phyloP scores from a whole-genome alignment of 2,888 invertebrate species.

The Xanthia icteritia region DNA sequence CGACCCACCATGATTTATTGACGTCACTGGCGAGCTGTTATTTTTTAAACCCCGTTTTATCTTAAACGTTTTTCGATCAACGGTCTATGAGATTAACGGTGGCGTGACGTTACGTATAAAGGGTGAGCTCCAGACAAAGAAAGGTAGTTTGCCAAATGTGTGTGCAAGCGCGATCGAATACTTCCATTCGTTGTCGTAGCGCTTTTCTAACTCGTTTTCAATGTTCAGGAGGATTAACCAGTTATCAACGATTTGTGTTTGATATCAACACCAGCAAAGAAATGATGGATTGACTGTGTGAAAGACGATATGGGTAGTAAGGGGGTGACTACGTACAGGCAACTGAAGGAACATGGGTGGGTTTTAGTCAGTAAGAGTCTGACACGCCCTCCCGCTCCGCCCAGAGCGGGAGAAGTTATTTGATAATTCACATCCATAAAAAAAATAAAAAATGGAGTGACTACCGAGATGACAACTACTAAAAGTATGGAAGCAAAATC shows the following conservation, averaged over 20 bases:
- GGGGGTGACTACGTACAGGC: too few relatives aligned
- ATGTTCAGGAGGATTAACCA: neutral
- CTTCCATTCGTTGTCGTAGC: neutral
- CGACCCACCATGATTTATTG: constrained; percentile 84
- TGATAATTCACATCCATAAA: too few relatives aligned
- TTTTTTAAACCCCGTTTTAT: constrained; percentile 84
- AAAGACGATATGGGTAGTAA: too few relatives aligned
- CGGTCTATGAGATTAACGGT: constrained; percentile 72
- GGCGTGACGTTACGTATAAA: constrained; percentile 60
- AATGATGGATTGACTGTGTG: too few relatives aligned
- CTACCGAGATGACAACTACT: too few relatives aligned
- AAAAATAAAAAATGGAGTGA: too few relatives aligned
- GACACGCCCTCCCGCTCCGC: too few relatives aligned
- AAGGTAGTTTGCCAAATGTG: constrained; percentile 29
- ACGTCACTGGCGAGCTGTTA: constrained; percentile 78
- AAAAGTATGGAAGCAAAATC: too few relatives aligned
- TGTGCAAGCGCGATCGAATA: constrained; percentile 5
- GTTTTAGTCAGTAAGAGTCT: too few relatives aligned
- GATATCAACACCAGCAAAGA: too few relatives aligned
- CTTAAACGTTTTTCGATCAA: constrained; percentile 82
- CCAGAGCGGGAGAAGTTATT: too few relatives aligned
- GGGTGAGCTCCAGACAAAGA: constrained; percentile 45
- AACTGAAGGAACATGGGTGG: too few relatives aligned
- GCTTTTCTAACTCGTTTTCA: neutral
- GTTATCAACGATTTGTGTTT: neutral